These are phyloP conservation scores for Alligator mississippiensis DNA, from an alignment of 2,113 vertebrate genomes.

Conservation along the genomic window DNA sequence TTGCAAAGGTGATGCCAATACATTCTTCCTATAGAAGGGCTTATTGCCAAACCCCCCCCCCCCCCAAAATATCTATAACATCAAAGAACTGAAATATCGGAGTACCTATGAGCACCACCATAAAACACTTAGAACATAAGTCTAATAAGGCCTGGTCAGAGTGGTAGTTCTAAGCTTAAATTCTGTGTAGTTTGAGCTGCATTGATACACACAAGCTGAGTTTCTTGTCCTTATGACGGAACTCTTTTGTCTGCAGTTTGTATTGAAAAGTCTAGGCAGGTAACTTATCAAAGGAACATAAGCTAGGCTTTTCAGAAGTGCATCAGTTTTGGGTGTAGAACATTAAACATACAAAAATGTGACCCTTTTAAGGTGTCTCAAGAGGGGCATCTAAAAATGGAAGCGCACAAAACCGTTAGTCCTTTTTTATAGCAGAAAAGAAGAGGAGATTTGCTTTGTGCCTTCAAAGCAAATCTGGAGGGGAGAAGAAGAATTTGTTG, in stretches of 20 bases:
- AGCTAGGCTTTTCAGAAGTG: not conserved
- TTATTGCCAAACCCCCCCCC: too few relatives aligned
- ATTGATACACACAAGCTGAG: not conserved
- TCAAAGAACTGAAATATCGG: not conserved
- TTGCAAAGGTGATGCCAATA: not conserved
- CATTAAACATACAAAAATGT: too few relatives aligned
- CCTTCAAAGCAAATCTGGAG: not conserved
- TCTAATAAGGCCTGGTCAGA: not conserved
- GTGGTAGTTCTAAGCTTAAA: not conserved
- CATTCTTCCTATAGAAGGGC: not conserved
- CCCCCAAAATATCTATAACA: slow-evolving; percentile 32
- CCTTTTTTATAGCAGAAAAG: not conserved
- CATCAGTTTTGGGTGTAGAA: not conserved
- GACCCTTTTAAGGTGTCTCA: not conserved
- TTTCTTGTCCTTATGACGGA: not conserved
- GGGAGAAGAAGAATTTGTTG: not conserved
- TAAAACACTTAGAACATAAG: not conserved
- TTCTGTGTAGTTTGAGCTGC: not conserved
- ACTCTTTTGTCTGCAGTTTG: not conserved
- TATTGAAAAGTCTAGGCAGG: not conserved
- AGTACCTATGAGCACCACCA: not conserved
- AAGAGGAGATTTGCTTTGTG: not conserved
- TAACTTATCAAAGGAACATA: not conserved
- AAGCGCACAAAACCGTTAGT: not conserved
- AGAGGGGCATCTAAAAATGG: not conserved